phyloP scores from a whole-genome alignment of 1,140 invertebrate species.

The Pemphigus obesinymphae region DNA sequence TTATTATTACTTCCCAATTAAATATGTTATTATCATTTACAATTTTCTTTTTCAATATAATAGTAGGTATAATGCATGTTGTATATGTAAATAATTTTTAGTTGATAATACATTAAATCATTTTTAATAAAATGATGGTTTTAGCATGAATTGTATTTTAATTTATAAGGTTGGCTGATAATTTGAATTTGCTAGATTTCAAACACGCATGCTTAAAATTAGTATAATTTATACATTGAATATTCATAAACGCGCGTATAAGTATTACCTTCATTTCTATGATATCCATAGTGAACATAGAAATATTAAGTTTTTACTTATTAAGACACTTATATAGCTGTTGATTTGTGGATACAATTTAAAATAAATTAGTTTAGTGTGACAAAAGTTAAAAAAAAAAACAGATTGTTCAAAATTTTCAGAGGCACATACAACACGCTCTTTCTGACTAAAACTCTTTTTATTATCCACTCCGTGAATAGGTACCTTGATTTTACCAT shows the following conservation, averaged over 20 bases:
- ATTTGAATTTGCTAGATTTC: background rate
- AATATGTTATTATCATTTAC: too few relatives aligned
- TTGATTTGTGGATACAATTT: background rate
- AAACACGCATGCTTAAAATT: background rate
- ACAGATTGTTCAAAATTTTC: background rate
- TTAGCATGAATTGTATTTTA: background rate
- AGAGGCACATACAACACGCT: background rate
- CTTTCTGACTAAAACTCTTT: background rate
- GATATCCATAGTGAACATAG: background rate
- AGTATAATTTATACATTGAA: background rate
- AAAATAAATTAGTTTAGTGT: background rate
- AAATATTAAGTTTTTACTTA: background rate
- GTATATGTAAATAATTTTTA: too few relatives aligned
- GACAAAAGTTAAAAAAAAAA: background rate
- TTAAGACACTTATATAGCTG: background rate
- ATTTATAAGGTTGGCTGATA: background rate
- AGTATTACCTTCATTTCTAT: background rate
- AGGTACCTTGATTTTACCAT: background rate
- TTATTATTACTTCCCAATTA: too few relatives aligned
- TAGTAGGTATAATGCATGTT: too few relatives aligned
- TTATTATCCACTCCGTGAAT: background rate
- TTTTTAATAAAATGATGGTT: background rate
- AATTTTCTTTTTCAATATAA: too few relatives aligned
- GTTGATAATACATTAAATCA: background rate
- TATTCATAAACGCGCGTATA: background rate